Conservation (phyloP, 2,113 vertebrate genomes). For the Coracopsis vasa region DNA sequence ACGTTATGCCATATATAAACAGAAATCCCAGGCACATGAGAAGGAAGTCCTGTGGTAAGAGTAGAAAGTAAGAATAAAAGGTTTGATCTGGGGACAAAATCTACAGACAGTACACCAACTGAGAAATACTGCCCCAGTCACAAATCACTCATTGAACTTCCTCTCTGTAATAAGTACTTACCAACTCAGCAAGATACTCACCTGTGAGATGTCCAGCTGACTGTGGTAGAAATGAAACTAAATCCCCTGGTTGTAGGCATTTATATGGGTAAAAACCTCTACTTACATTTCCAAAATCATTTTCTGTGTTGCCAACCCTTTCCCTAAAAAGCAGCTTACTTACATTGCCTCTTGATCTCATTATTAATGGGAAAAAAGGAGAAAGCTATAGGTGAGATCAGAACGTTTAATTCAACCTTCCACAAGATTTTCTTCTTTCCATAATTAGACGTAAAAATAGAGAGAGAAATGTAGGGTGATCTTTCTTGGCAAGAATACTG, state of each 20-base stretch:
- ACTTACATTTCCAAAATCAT: not conserved
- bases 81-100: not conserved
- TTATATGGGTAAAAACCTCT: not conserved
- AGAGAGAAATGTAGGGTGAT: conserved; percentile 35
- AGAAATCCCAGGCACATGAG: not conserved
- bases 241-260: not conserved
- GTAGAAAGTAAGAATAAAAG: not conserved
- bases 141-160: not conserved
- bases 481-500: not conserved
- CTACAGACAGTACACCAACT: not conserved
- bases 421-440: not conserved
- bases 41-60: not conserved
- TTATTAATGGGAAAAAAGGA: not conserved
- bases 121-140: not conserved
- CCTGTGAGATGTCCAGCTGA: not conserved
- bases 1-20: not conserved
- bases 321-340: not conserved
- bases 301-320: not conserved
- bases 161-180: not conserved
- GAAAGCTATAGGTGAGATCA: not conserved
- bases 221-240: not conserved
- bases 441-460: conserved; percentile 48
- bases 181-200: not conserved
- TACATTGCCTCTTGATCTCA: not conserved
- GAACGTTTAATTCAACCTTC: not conserved